phyloP scores from a whole-genome alignment of 2,888 invertebrate species.

The Agrochola circellaris region DNA sequence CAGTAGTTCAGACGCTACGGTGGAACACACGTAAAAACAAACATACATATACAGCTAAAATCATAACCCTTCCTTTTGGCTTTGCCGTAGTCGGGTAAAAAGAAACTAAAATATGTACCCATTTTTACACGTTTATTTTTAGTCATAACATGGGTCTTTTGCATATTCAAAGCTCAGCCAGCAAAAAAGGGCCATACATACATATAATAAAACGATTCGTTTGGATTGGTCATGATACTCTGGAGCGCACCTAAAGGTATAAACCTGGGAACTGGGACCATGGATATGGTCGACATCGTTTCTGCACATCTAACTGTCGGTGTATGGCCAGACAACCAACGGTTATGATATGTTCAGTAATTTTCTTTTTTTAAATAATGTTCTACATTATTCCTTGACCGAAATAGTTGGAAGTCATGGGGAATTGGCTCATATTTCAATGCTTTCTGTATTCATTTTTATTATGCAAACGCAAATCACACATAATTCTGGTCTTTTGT shows the following conservation, averaged over 20 bases:
- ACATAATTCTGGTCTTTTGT: neutral
- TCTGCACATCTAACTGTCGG: constrained; percentile 74
- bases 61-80: no score
- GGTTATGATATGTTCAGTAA: neutral
- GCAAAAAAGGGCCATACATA: constrained; percentile 64
- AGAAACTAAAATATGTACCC: neutral
- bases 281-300: constrained; percentile 73
- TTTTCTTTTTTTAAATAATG: neutral
- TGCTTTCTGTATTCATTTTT: neutral
- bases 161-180: constrained; percentile 58
- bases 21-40: no score
- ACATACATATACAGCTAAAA: no score
- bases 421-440: neutral
- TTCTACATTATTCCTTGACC: neutral
- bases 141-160: constrained; percentile 34
- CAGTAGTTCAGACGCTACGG: no score
- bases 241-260: constrained; percentile 76
- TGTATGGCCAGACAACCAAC: constrained; percentile 62
- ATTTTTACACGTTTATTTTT: constrained; percentile 42
- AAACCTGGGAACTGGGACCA: constrained; percentile 76
- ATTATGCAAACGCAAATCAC: neutral
- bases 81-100: no score
- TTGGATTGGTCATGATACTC: constrained; percentile 76
- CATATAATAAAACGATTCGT: constrained; percentile 78
- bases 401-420: neutral